Conservation (phyloP, 2,797 vertebrate species). For the Acrossocheilus fasciatus region DNA sequence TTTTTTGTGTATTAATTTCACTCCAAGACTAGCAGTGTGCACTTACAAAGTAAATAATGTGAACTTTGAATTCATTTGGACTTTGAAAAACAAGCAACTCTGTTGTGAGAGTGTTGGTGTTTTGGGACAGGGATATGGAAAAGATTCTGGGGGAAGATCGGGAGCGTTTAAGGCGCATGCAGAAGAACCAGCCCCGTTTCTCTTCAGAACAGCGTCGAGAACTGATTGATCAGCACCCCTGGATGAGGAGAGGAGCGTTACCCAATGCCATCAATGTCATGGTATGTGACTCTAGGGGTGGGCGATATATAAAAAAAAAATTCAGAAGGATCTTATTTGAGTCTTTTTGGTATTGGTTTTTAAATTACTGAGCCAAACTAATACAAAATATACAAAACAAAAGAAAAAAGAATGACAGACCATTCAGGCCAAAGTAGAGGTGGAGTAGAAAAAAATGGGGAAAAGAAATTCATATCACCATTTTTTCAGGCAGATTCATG, state of each 20-base stretch:
- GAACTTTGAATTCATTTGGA: not conserved
- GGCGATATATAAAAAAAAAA: not conserved
- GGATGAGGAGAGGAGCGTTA: slow-evolving; percentile 87
- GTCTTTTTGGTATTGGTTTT: not conserved
- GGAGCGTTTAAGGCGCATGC: slow-evolving; percentile 87
- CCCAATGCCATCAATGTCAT: slow-evolving; percentile 84
- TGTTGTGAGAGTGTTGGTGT: slow-evolving; percentile 5
- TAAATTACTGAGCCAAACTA: not conserved
- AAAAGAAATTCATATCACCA: too few relatives aligned
- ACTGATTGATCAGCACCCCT: slow-evolving; percentile 89
- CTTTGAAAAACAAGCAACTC: not conserved
- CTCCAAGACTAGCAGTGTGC: not conserved
- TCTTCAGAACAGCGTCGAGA: slow-evolving; percentile 87
- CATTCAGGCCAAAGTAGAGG: too few relatives aligned
- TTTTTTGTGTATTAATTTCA: not conserved
- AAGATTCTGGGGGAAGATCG: slow-evolving; percentile 88
- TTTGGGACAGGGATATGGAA: slow-evolving; percentile 80
- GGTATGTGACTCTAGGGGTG: slow-evolving; percentile 68
- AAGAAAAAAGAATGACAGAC: not conserved
- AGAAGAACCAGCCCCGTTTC: slow-evolving; percentile 90
- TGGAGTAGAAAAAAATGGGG: too few relatives aligned
- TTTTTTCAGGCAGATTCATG: too few relatives aligned
- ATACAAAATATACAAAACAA: not conserved
- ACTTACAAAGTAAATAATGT: not conserved
- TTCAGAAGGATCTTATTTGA: not conserved